Conservation (phyloP, 1,140 invertebrate species). For the Pachyrhynchus sulphureomaculatus region DNA sequence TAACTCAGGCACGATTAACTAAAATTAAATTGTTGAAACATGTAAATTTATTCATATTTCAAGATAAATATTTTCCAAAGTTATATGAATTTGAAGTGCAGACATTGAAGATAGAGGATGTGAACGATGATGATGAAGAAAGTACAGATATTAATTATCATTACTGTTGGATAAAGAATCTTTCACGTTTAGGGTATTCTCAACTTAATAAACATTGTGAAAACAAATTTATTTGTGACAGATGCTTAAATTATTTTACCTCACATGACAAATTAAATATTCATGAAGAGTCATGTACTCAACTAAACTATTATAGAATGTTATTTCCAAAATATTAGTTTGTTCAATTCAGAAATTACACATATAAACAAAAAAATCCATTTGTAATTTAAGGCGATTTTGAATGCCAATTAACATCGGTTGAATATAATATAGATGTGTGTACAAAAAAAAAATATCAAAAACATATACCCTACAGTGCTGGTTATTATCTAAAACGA, state of each 20-base stretch:
- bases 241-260: slow-evolving; percentile 40
- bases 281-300: slow-evolving; percentile 30
- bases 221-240: slow-evolving; percentile 42
- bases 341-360: background rate
- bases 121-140: slow-evolving; percentile 18
- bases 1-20: slow-evolving; percentile 29
- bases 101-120: too few species aligned
- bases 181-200: slow-evolving; percentile 35
- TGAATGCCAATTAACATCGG: background rate
- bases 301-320: background rate
- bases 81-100: too few species aligned
- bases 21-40: slow-evolving; percentile 33
- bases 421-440: background rate
- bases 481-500: too few species aligned
- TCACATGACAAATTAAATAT: slow-evolving; percentile 27
- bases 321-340: background rate
- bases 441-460: too few species aligned
- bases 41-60: slow-evolving; percentile 39
- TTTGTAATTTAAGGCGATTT: background rate
- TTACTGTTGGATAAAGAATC: slow-evolving; percentile 44
- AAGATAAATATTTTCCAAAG: slow-evolving; percentile 40
- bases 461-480: too few species aligned
- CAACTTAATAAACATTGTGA: slow-evolving; percentile 35
- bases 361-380: background rate
- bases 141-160: slow-evolving; percentile 32